Base-by-base conservation (phyloP, 2,888 invertebrate genomes). In the Mimas tiliae region DNA sequence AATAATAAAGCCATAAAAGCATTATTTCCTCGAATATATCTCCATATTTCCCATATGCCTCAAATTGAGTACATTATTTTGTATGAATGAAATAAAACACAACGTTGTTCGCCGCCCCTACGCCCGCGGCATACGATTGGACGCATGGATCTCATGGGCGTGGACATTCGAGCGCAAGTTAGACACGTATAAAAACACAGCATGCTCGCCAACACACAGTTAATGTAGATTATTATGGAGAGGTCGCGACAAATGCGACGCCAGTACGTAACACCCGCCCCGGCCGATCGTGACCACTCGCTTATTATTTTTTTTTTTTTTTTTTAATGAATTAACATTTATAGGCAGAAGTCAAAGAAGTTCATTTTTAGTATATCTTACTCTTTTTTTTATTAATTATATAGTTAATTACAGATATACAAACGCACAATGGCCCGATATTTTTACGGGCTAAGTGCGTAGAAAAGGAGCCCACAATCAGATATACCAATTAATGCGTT, bases 121-220 rank as follows among this genome's bases (percentile, higher is more conserved):
- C 65, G 65, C 51, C 42, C n/a, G n/a, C n/a, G n/a, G n/a, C n/a
- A 53, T 47, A 21, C 27, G 65, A 27, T 42, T 64, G 52, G 33
- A 58, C 38, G 66, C 66, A 68, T 72, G 72, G 67, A 53, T 45
- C 64, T 51, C 62, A 42, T 66, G 72, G 68, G 65, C 65, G 74
- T 1, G 16, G 50, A 16, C 72, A 66, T 74, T 27, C 77, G 76
- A 75, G 69, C 80, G 81, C 82, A 78, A 83, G 88, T 90, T 89
- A 91, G 85, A 87, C 84, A 90, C 87, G 84, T 80, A 81, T 81
- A 83, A 89, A 88, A 87, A n/a, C n/a, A n/a, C n/a, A 27, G 83
- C 91, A 92, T 91, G 91, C 91, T 88, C 80, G 86, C 85, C 87
- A 82, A 81, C 90, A 91, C 87, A 88, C 87, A 70, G 89, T 90